These are phyloP conservation scores for Lanistes nyassanus DNA, from an alignment of 1,140 invertebrate genomes.

Conservation along the genomic window DNA sequence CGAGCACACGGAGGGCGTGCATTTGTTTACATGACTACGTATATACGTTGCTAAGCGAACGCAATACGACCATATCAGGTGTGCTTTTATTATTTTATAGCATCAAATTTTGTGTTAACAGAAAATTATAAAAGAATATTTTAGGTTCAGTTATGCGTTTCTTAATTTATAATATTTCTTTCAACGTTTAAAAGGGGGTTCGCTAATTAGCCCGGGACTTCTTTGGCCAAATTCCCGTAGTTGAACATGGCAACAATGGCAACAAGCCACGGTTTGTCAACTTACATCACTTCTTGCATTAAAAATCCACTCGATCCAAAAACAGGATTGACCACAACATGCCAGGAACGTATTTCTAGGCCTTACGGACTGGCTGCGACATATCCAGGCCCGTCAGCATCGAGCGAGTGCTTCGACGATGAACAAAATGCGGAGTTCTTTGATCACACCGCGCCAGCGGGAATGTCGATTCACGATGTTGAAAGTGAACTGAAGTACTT, in stretches of 20 bases:
- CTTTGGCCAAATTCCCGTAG: constrained; percentile 29
- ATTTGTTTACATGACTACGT: too few relatives aligned
- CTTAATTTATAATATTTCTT: not conserved
- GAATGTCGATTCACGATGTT: constrained; percentile 23
- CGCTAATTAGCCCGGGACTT: constrained; percentile 13
- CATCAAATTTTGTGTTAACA: too few relatives aligned
- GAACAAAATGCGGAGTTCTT: not conserved
- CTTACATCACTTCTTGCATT: constrained; percentile 59
- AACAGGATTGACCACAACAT: constrained; percentile 51
- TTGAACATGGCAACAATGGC: constrained; percentile 63
- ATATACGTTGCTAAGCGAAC: too few relatives aligned
- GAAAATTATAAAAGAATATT: not conserved
- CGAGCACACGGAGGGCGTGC: too few relatives aligned
- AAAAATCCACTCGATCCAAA: constrained; percentile 58
- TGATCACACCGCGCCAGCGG: not conserved
- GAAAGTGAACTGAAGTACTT: constrained; percentile 43
- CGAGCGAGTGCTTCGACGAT: constrained; percentile 11
- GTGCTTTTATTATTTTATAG: too few relatives aligned
- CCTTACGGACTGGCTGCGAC: constrained; percentile 20
- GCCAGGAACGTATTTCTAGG: constrained; percentile 27
- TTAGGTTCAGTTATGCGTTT: not conserved
- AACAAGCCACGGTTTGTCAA: constrained; percentile 60
- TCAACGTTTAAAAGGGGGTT: not conserved
- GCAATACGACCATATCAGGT: too few relatives aligned
- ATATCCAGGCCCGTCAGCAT: not conserved